Base-by-base conservation (phyloP, 2,797 vertebrate species). In the Spizella passerina region DNA sequence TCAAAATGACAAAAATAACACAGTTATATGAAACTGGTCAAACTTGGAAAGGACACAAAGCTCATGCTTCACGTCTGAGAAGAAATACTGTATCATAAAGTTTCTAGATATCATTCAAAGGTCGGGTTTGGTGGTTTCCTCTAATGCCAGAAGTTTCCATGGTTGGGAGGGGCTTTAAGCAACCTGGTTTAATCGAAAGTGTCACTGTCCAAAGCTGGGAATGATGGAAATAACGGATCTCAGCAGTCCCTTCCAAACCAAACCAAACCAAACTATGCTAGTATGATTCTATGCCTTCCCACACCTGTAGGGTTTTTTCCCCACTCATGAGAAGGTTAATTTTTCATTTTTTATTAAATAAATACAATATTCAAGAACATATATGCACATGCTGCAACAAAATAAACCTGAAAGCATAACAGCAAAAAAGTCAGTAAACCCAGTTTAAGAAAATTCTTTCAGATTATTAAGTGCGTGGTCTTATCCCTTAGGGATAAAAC, bases 271-370 rank as follows among this genome's bases (percentile, higher is more conserved):
- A 49, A 29, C 9, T 3, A n/a, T 24, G 3, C 17, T 63, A 8
- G 23, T 38, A 66, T 9, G 21, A 60, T 66, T 53, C 30, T 34
- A 16, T 8, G 24, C 11, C 7, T 34, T 60, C 22, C 17, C 0
- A 4, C 29, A 53, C 2, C 13, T 7, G 6, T 7, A 39, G 10
- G 12, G 9, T 34, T 47, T 68, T 55, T 34, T 36, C 21, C 53
- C 16, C 13, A 2, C 11, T 64, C 26, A n/a, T 9, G 32, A 15
- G 4, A 6, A 52, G 2, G 50, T 20, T 7, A 55, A 4, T 1
- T 36, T 60, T 66, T 81, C 16, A 29, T 19, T 57, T 47, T 86
- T 52, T 36, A 63, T 55, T 39, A 47, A 29, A 66, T 56, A 75
- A 76, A 71, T 34, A 24, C 5, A 71, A 18, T 52, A 56, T 11